Evolutionary conservation across 1,140 invertebrate genomes (phyloP).

Genomic region (Conus ventricosus): DNA sequence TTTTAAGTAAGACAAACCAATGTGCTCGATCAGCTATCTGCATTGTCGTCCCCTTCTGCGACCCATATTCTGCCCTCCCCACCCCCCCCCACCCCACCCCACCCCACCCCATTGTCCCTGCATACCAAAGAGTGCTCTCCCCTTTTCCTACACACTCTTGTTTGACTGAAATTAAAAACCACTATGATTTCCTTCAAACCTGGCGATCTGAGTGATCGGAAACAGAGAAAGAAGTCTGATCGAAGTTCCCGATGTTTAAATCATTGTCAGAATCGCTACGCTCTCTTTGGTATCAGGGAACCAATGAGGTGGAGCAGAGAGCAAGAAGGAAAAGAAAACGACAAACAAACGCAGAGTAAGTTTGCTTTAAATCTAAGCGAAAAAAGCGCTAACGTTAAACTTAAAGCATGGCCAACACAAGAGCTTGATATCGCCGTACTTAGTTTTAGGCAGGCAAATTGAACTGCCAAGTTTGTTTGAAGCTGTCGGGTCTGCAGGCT

Average conservation of each 20-base stretch:
- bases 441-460: neutral
- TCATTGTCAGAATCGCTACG: conserved; percentile 32
- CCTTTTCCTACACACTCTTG: neutral
- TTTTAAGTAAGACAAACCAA: no score
- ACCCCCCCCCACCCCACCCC: neutral
- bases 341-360: conserved; percentile 15
- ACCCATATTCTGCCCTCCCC: no score
- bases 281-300: conserved; percentile 15
- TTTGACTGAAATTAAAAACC: neutral
- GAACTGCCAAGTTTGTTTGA: neutral
- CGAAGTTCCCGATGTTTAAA: conserved; percentile 33
- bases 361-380: neutral
- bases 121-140: neutral
- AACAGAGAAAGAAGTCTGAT: neutral
- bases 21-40: no score
- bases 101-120: neutral
- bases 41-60: no score
- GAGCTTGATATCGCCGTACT: no score
- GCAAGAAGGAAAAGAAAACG: conserved; percentile 23
- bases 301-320: conserved; percentile 22
- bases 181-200: neutral
- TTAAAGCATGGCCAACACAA: no score
- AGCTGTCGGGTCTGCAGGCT: no score
- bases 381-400: no score
- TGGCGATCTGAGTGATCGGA: neutral